Base-by-base conservation (phyloP, 1,140 invertebrate species). In the Asbolus verrucosus region DNA sequence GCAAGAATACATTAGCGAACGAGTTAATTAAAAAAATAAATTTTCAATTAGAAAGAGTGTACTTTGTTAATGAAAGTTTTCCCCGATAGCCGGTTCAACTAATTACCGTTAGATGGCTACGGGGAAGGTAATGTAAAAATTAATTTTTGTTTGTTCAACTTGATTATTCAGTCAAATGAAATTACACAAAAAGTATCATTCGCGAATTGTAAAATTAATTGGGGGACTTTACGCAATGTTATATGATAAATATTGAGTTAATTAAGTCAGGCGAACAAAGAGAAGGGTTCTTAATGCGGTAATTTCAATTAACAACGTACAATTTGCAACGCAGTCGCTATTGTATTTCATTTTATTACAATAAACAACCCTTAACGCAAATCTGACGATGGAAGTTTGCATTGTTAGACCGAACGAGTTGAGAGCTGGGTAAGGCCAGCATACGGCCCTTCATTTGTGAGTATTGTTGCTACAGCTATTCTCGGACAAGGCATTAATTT, bases 21-120 rank as follows among this genome's bases (percentile, higher is more conserved):
- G 65, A 68, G 59, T 68, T 72, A 68, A 72, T 72, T 67, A 72
- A 72, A 72, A 72, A 72, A 72, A 72, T 72, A 68, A 72, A 72
- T 68, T 72, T 72, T 72, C 66, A 67, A 72, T 68, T 68, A 68
- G 66, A 65, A 72, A 62, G 65, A 72, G 65, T 72, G 70, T 72
- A 72, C 70, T 72, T 66, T 72, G 70, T 72, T 72, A 68, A 72
- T 72, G 70, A 72, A 72, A 72, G 33, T 68, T 72, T 72, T 68
- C 65, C 67, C 59, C 67, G 38, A 72, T 72, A 72, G 33, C 65
- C 14, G 36, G 54, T 63, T 62, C 63, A 38, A 65, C 69, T 70
- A 70, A 70, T 70, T 70, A 70, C 63, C 21, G 63, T 61, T 70
- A 70, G 69, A 65, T 70, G 65, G 60, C 70, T 41, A 61, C 41